Base-by-base conservation (phyloP, 1,140 invertebrate species). In the Mactra quadrangularis region DNA sequence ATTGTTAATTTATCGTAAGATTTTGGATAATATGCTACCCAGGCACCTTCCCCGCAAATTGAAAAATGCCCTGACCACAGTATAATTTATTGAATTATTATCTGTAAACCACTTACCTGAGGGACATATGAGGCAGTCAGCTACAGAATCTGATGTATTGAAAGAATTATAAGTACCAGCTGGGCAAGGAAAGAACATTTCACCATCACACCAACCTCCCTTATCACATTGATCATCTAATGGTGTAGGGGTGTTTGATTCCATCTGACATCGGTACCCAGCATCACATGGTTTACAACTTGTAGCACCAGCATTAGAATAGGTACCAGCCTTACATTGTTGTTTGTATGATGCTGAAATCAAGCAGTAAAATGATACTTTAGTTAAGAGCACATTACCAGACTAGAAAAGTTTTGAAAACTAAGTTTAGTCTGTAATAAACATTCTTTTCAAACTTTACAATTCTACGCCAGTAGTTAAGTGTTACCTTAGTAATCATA, bases 171-270 rank as follows among this genome's bases (percentile, higher is more conserved):
- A 92, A 19, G 84, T 90, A 6, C 91, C 91, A 17, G 89, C 77
- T 7, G 85, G 85, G 87, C 91, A 92, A 0, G 86, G 85, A 47
- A 79, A 76, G 72, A 89, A 89, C 29, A 84, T 78, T 64, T 88
- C 87, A n/a, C 91, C 91, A 81, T 92, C 90, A 85, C 91, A 92
- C 86, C 87, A 91, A 3, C 88, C 87, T 29, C 91, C 91, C 31
- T 87, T 71, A 31, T 86, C 75, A 84, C 91, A 92, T 4, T 85
- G 53, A 15, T 84, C 86, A 35, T 47, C 77, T 27, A 84, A 25
- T 7, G 91, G 91, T 0, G 83, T 29, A 11, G 87, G 84, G 17
- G 74, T 87, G 17, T 86, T 88, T 3, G 90, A 90, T 13, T 82
- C 83, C 35, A 86, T 84, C 45, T 85, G 75, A 81, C 91, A 92